Base-by-base conservation (phyloP, 2,888 invertebrate genomes). In the Pammene fasciana region DNA sequence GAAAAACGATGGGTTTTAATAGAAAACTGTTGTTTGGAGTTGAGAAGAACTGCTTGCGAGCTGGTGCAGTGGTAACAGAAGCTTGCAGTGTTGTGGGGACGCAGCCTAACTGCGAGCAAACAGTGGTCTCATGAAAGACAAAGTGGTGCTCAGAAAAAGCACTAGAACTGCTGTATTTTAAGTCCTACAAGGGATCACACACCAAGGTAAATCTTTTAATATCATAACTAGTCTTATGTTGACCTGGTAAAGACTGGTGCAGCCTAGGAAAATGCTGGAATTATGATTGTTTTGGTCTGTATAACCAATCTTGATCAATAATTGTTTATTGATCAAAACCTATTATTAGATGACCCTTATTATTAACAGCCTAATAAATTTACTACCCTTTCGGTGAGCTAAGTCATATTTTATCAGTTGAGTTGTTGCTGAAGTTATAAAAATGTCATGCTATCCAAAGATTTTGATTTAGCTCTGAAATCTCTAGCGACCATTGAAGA, bases 1-100 rank as follows among this genome's bases (percentile, higher is more conserved):
- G 76, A 68, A 72, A 75, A 71, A 81, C 72, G 54, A 85, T 84
- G 85, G 75, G 76, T 78, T 78, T 77, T 76, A 71, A 61, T 75
- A 75, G 67, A 75, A 73, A 72, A 59, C 45, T 60, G 68, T 68
- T 70, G 74, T 73, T 75, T 67, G 26, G n/a, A 54, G 54, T 65
- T 77, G 65, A 72, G 67, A 72, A 68, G 67, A 72, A 74, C 67
- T 50, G 64, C 26, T 70, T 38, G 14, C 52, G 36, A 57, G 54
- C 52, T 60, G 45, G 59, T 54, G 54, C 13, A 59, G 46, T 38
- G 45, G 59, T 65, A 65, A 65, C 68, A 60, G 65, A 8, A 38
- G 59, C 36, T 54, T 45, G 46, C 54, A 48, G 68, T 46, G 57
- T 10, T 50, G 36, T 18, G 10, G 41, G 10, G 43, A 43, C 56